Conservation (phyloP, 2,888 invertebrate species). For the Megamerina dolium region DNA sequence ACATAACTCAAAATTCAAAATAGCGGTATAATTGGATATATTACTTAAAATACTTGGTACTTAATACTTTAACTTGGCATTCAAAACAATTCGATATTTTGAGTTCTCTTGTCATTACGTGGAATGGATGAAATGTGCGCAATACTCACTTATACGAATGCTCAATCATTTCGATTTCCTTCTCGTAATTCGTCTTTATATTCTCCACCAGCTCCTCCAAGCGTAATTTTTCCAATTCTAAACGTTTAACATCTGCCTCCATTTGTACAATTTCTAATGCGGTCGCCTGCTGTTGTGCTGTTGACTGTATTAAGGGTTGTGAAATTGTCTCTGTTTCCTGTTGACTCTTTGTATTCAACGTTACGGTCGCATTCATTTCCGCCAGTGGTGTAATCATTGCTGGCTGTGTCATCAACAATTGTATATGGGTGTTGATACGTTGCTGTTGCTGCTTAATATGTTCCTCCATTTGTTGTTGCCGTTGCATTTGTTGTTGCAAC, state of each 20-base stretch:
- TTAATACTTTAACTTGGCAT: no score
- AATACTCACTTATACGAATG: conserved; percentile 43
- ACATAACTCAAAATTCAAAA: no score
- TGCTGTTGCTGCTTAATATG: conserved; percentile 46
- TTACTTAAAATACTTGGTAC: no score
- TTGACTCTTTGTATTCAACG: background rate
- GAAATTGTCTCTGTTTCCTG: background rate
- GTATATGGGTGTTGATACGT: conserved; percentile 45
- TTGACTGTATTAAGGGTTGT: background rate
- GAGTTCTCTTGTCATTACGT: no score
- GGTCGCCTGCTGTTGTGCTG: background rate
- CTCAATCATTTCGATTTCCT: conserved; percentile 47
- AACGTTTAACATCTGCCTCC: conserved; percentile 40
- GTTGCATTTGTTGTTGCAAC: conserved; percentile 42
- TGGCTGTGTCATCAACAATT: conserved; percentile 44
- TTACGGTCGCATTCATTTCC: no score
- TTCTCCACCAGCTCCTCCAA: conserved; percentile 46
- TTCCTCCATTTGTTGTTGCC: conserved; percentile 45
- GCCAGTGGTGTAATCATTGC: background rate
- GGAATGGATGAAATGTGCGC: no score
- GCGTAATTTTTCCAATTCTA: conserved; percentile 44
- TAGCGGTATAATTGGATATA: no score
- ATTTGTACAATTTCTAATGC: conserved; percentile 28
- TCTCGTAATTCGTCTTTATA: conserved; percentile 46
- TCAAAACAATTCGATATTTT: no score